Conservation (phyloP, 2,113 vertebrate genomes). For the Lasiurus cinereus region DNA sequence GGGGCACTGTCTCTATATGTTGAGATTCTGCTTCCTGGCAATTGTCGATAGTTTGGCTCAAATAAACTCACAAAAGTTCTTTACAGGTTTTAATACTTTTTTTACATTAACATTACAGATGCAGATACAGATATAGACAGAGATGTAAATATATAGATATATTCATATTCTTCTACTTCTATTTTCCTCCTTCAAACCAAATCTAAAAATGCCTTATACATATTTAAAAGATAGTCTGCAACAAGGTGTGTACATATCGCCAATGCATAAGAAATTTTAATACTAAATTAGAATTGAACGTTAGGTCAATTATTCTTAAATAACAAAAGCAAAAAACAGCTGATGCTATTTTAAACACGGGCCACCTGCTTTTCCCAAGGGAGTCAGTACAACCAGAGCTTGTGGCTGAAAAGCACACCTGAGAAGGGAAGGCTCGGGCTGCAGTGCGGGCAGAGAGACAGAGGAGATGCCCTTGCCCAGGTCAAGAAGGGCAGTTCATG, state of each 20-base stretch:
- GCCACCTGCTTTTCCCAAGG: not conserved
- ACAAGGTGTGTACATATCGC: not conserved
- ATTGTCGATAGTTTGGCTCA: too few species aligned
- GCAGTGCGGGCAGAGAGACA: not conserved
- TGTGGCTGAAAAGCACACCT: not conserved
- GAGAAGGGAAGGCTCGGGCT: not conserved
- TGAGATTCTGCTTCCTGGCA: too few species aligned
- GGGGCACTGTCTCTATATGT: too few species aligned
- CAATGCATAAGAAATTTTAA: not conserved
- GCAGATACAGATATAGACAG: not conserved
- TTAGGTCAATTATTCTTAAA: not conserved
- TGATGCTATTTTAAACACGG: constrained; percentile 43
- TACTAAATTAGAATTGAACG: not conserved
- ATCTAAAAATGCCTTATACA: not conserved
- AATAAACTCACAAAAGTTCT: too few species aligned
- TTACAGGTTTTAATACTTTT: too few species aligned
- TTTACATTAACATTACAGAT: too few species aligned
- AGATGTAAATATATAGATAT: not conserved
- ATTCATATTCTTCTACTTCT: not conserved
- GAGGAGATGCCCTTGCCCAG: not conserved
- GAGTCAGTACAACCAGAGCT: not conserved
- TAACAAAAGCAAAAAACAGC: not conserved
- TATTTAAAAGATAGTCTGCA: not conserved
- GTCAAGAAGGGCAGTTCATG: not conserved
- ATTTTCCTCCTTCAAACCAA: not conserved